phyloP scores from a whole-genome alignment of 1,140 invertebrate genomes.

The Drosophila lacertosa region DNA sequence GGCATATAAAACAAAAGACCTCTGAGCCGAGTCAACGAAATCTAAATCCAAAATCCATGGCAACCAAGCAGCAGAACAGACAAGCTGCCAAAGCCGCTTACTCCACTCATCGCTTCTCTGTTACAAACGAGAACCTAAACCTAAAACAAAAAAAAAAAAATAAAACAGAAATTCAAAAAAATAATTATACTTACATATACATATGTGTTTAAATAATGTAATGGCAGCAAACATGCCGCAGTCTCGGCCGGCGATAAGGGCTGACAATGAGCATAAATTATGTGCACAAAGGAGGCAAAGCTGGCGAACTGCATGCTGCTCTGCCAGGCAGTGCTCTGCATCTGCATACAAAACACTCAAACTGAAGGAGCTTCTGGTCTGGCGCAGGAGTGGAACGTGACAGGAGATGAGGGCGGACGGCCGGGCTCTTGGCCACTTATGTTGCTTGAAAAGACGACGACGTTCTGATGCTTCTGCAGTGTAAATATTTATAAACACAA shows the following conservation, averaged over 20 bases:
- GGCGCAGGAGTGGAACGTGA: too few relatives aligned
- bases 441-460: slow-evolving; percentile 34
- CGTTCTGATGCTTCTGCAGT: slow-evolving; percentile 31
- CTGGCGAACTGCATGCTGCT: slow-evolving; percentile 8
- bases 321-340: slow-evolving; percentile 23
- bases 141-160: slow-evolving; percentile 17
- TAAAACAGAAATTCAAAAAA: not conserved
- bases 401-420: not conserved
- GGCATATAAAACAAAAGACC: slow-evolving; percentile 66
- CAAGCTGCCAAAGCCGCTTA: slow-evolving; percentile 37
- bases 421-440: slow-evolving; percentile 28
- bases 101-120: slow-evolving; percentile 15
- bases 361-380: slow-evolving; percentile 14
- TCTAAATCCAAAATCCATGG: slow-evolving; percentile 71
- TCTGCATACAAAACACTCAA: slow-evolving; percentile 38
- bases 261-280: slow-evolving; percentile 77
- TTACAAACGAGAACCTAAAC: slow-evolving; percentile 26
- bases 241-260: slow-evolving; percentile 32
- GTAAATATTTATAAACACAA: slow-evolving; percentile 45
- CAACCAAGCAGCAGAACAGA: slow-evolving; percentile 27
- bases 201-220: slow-evolving; percentile 3
- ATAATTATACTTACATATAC: not conserved
- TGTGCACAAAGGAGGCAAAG: slow-evolving; percentile 53
- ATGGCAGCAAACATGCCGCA: slow-evolving; percentile 43
- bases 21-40: slow-evolving; percentile 70